These are phyloP conservation scores for Xerus inauris DNA, from an alignment of 2,113 vertebrate species.

Conservation along the genomic window DNA sequence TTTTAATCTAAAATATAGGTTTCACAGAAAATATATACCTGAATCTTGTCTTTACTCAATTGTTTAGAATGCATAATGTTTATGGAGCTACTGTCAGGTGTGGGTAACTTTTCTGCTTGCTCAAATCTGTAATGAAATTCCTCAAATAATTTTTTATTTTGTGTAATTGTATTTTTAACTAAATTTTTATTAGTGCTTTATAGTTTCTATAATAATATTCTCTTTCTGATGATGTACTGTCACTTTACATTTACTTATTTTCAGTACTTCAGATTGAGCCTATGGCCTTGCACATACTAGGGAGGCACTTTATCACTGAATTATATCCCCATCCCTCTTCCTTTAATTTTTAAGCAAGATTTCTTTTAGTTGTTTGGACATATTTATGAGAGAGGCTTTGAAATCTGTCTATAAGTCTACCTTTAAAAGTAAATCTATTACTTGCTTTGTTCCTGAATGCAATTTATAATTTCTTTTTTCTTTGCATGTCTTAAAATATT, in stretches of 20 bases:
- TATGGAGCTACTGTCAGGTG: not conserved
- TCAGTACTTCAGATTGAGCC: too few species aligned
- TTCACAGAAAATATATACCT: not conserved
- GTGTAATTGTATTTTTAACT: not conserved
- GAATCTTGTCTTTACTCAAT: not conserved
- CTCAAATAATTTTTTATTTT: not conserved
- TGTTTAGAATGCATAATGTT: not conserved
- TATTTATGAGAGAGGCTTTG: not conserved
- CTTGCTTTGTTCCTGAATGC: not conserved
- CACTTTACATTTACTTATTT: too few species aligned
- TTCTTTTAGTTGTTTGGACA: not conserved
- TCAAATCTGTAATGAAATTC: not conserved
- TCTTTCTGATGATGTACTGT: not conserved
- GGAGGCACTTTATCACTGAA: too few species aligned
- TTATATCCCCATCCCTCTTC: not conserved
- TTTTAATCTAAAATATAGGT: not conserved
- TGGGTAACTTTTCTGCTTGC: not conserved
- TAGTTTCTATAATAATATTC: not conserved
- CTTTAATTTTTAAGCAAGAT: not conserved
- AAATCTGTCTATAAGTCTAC: not conserved
- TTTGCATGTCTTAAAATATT: not conserved
- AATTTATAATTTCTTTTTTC: not conserved
- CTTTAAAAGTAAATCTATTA: not conserved
- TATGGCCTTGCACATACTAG: too few species aligned
- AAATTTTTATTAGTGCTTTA: not conserved